phyloP scores from a whole-genome alignment of 2,888 invertebrate genomes.

The Zygothrica quintamaculata region DNA sequence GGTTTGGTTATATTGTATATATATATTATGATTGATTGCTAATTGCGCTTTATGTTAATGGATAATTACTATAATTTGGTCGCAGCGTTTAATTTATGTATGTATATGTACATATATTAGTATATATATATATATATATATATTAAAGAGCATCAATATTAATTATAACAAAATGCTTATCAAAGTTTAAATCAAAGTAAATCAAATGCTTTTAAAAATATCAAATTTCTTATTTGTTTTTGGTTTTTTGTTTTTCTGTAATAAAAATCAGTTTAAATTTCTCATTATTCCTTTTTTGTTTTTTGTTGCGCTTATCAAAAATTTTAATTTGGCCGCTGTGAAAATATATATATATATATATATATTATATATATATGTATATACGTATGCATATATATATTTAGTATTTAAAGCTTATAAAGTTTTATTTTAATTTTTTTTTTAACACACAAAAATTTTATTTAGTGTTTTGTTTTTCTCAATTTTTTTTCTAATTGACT shows the following conservation, averaged over 20 bases:
- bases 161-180: conserved; percentile 43
- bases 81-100: conserved; percentile 38
- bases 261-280: conserved; percentile 39
- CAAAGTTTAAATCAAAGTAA: conserved; percentile 32
- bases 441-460: conserved; percentile 9
- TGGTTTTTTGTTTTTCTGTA: conserved; percentile 1
- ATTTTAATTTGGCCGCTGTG: conserved; percentile 50
- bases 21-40: conserved; percentile 61
- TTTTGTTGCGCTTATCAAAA: conserved; percentile 30
- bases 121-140: conserved; percentile 7
- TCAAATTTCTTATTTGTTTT: too few relatives aligned
- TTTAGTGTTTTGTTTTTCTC: too few relatives aligned
- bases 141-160: conserved; percentile 2
- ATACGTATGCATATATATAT: conserved; percentile 3
- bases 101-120: conserved; percentile 4
- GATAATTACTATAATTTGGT: conserved; percentile 49
- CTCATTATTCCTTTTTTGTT: conserved; percentile 20
- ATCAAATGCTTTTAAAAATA: conserved; percentile 38
- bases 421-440: conserved; percentile 5
- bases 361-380: conserved; percentile 15
- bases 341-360: conserved; percentile 26
- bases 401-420: conserved; percentile 39
- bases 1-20: conserved; percentile 26
- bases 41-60: conserved; percentile 56
- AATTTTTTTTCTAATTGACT: conserved; percentile 52